These are phyloP conservation scores for Megaceryle torquata DNA, from an alignment of 2,113 vertebrate genomes.

Conservation along the genomic window DNA sequence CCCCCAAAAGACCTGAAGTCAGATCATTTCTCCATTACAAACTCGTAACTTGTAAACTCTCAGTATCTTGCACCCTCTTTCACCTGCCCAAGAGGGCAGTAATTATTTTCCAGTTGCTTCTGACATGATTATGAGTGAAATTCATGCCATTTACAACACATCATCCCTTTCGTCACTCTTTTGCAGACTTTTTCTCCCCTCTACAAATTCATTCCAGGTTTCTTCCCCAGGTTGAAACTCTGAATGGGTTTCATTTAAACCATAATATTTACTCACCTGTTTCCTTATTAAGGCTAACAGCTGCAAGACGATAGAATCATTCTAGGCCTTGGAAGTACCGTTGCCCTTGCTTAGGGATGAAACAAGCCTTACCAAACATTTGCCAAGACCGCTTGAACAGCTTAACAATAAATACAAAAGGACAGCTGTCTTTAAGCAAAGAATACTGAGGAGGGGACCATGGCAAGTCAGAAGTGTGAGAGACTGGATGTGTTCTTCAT, in stretches of 20 bases:
- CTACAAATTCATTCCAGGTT: background rate
- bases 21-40: background rate
- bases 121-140: background rate
- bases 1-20: background rate
- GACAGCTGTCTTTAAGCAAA: background rate
- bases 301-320: background rate
- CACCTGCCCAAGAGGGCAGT: background rate
- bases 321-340: background rate
- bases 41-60: background rate
- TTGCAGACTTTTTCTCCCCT: background rate
- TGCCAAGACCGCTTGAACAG: background rate
- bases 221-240: background rate
- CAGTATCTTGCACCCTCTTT: background rate
- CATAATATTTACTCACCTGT: background rate
- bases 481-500: background rate
- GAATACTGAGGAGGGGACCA: background rate
- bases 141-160: background rate
- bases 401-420: background rate
- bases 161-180: background rate
- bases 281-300: background rate
- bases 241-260: background rate
- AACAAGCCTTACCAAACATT: background rate
- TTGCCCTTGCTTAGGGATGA: background rate
- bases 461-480: background rate
- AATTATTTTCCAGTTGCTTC: background rate